Base-by-base conservation (phyloP, 2,888 invertebrate genomes). In the Microplitis deprimator region DNA sequence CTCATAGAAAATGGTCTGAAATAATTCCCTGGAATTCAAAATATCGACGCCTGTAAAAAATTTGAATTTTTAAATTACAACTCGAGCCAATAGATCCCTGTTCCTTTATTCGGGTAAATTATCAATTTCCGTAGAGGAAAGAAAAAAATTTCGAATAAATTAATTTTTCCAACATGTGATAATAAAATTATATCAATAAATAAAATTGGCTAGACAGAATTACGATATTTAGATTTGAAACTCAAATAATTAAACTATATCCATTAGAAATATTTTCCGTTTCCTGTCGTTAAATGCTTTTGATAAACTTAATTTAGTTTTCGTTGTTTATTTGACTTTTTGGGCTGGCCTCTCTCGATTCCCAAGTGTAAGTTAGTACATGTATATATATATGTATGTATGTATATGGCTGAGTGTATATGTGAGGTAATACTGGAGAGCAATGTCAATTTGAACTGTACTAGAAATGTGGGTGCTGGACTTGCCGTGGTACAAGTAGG, bases 241-340 rank as follows among this genome's bases (percentile, higher is more conserved):
- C 5, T 79, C 64, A 80, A 80, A 76, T 79, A 80, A 82, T 83
- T 84, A 85, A 85, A 85, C 80, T 77, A 79, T 84, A 81, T 80
- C 77, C 61, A 50, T 59, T 39, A 65, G 73, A 71, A 73, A 65
- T 59, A 39, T 77, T 77, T 77, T 79, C 81, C 80, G 82, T 83
- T 85, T 84, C 82, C 83, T 80, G 81, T 78, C 73, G 80, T 81
- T 85, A 81, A 82, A 81, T 78, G 80, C 79, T 79, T 75, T 76
- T 76, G 68, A 17, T 68, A 17, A 41, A 41, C 16, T 16, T 41
- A 41, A 68, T 68, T 41, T 68, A 29, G 13, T 16, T 7, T 40
- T 5, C 16, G 7, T 29, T 13, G 39, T 68, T n/a, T 60, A 20
- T 60, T 29, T 60, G 10, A 20, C 38, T 70, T 13, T 29, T 8